phyloP scores from a whole-genome alignment of 2,888 invertebrate species.

The Alloplasta piceator region DNA sequence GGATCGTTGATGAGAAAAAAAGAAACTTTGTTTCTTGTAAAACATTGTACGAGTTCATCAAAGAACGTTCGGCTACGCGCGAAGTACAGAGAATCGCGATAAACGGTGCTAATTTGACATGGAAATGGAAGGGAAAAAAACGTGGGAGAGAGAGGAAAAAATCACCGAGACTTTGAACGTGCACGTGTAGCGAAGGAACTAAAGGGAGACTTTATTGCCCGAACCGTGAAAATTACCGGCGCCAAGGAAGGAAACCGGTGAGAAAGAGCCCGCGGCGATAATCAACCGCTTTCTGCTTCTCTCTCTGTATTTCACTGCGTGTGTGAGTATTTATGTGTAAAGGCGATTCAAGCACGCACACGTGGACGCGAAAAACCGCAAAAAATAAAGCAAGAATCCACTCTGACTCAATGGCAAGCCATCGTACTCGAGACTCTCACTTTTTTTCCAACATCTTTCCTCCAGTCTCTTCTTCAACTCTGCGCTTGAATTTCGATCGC shows the following conservation, averaged over 20 bases:
- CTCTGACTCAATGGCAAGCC: no score
- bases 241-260: slow-evolving; percentile 70
- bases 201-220: slow-evolving; percentile 60
- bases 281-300: slow-evolving; percentile 49
- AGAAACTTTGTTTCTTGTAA: no score
- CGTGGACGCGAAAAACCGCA: slow-evolving; percentile 37
- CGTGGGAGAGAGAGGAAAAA: neutral
- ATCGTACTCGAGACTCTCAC: no score
- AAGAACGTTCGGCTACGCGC: no score
- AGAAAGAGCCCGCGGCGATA: slow-evolving; percentile 51
- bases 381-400: slow-evolving; percentile 40
- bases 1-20: no score
- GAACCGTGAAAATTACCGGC: slow-evolving; percentile 77
- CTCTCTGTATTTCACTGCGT: slow-evolving; percentile 28
- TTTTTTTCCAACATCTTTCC: no score
- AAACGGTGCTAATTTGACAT: no score
- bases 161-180: slow-evolving; percentile 17
- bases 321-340: neutral
- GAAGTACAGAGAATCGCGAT: no score
- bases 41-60: no score
- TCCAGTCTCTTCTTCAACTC: no score
- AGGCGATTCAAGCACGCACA: slow-evolving; percentile 39
- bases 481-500: no score
- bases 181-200: slow-evolving; percentile 15
- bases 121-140: no score